phyloP scores from a whole-genome alignment of 1,140 invertebrate species.

The Diploscapter pachys region DNA sequence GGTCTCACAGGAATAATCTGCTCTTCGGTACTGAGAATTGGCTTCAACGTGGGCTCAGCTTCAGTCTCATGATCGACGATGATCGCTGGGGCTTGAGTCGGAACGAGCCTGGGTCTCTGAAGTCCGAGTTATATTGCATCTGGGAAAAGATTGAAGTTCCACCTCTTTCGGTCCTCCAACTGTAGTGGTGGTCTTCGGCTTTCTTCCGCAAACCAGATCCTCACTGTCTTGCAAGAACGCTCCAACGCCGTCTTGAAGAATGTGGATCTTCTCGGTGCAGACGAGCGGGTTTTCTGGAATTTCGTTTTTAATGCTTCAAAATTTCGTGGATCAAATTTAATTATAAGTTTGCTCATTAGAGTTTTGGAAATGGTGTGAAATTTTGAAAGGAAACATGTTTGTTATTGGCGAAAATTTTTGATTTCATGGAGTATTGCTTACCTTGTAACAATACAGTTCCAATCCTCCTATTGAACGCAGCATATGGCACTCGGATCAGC shows the following conservation, averaged over 20 bases:
- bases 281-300: conserved; percentile 55
- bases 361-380: too few species aligned
- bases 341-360: too few species aligned
- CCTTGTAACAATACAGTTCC: conserved; percentile 55
- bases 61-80: neutral
- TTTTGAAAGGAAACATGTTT: too few species aligned
- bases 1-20: too few species aligned
- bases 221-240: conserved; percentile 48
- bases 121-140: neutral
- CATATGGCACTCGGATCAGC: conserved; percentile 49
- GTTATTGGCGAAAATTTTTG: neutral
- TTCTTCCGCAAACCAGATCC: conserved; percentile 47
- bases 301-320: neutral
- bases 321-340: too few species aligned
- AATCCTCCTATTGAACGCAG: conserved; percentile 54
- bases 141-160: conserved; percentile 6
- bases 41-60: neutral
- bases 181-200: conserved; percentile 14
- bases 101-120: neutral
- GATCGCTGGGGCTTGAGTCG: neutral
- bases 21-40: too few species aligned
- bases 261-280: conserved; percentile 54
- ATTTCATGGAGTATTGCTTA: conserved; percentile 7
- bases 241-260: conserved; percentile 55
- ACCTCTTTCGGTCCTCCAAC: neutral